Evolutionary conservation across 2,113 vertebrate species (phyloP), one percentile per base, ranked within the genome.

Genomic region (Hypocryptadius cinnamomeus): DNA sequence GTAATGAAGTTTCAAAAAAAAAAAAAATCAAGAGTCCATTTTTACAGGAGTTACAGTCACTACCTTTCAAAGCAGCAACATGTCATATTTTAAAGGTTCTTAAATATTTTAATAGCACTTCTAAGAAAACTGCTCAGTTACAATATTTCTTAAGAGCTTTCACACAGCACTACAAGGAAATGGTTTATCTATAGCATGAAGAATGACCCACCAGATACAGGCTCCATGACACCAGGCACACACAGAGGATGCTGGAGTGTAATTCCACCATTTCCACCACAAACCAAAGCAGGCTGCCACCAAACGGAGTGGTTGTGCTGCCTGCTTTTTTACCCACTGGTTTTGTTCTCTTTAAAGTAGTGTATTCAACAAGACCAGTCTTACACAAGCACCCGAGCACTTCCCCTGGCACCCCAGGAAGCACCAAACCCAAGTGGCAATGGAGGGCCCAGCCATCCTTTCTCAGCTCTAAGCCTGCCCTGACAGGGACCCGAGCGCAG

Each of bases 401-500:
- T 19, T 54, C 23, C 42, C n/a, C 24, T 2, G 47, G 79, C n/a
- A 42, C 15, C 39, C 7, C 57, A n/a, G 33, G 54, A 64, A 47
- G 57, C 64, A 47, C 39, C 42, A 56, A 73, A 64, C 35, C 1
- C 31, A 39, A 28, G 72, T 1, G 35, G 63, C 68, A 53, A 3
- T 1, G 16, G 24, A 85, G 28, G n/a, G 30, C 1, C 5, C 28
- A 19, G 59, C 66, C 63, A 25, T 8, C 54, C 54, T 19, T 19
- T 20, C 33, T 13, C 0, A 50, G 79, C 68, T 35, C 31, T 6
- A 5, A 42, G 59, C 17, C 44, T 18, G 66, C 44, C 48, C 45
- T 25, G 11, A 2, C 31, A 28, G 33, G 21, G 31, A 35, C 17
- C 39, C 8, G 2, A 24, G 31, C 0, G 0, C 80, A 12, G 12